Evolutionary conservation across 2,113 vertebrate species (phyloP).

Genomic region (Hystrix cristata): DNA sequence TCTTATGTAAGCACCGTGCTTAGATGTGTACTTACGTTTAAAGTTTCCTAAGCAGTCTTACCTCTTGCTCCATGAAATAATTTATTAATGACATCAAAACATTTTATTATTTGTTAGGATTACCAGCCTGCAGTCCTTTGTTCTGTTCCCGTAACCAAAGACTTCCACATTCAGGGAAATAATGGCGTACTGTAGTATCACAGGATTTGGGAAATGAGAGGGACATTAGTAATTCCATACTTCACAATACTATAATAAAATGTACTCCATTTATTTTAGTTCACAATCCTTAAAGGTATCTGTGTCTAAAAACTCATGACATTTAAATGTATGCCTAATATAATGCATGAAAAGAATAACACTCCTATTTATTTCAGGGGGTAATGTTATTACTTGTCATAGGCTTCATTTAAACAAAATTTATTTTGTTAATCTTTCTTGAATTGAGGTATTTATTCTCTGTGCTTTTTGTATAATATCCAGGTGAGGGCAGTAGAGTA

Average conservation of each 20-base stretch:
- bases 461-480: slow-evolving; percentile 70
- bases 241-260: neutral
- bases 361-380: neutral
- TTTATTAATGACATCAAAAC: neutral
- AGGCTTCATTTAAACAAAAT: slow-evolving; percentile 26
- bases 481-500: slow-evolving; percentile 87
- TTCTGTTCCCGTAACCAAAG: neutral
- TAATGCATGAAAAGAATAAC: neutral
- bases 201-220: neutral
- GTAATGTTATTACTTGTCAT: neutral
- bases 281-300: neutral
- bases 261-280: neutral
- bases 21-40: neutral
- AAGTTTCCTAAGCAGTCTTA: neutral
- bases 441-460: slow-evolving; percentile 1
- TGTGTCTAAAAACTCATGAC: neutral
- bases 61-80: neutral
- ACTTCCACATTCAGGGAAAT: neutral
- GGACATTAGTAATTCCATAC: neutral
- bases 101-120: neutral
- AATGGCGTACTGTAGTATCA: neutral
- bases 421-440: neutral
- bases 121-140: neutral
- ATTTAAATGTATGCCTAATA: neutral
- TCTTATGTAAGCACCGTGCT: neutral